phyloP scores from a whole-genome alignment of 2,888 invertebrate species.

The Sepioteuthis lessoniana region DNA sequence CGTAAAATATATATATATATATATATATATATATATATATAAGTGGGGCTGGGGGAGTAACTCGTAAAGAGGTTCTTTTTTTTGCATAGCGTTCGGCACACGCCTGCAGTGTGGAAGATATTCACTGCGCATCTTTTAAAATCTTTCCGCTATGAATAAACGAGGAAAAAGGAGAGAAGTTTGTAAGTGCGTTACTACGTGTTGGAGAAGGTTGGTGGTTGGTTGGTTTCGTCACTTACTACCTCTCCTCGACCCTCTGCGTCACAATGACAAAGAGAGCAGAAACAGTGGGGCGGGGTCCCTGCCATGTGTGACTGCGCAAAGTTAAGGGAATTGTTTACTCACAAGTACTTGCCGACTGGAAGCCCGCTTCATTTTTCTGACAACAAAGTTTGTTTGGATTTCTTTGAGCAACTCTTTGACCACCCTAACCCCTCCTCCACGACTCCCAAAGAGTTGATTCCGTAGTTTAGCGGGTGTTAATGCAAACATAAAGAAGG shows the following conservation, averaged over 20 bases:
- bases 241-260: neutral
- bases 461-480: neutral
- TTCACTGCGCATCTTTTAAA: neutral
- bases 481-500: neutral
- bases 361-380: slow-evolving; percentile 16
- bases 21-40: no score
- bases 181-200: neutral
- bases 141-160: neutral
- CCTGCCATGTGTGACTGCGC: slow-evolving; percentile 33
- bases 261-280: neutral
- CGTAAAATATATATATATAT: no score
- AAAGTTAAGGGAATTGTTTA: slow-evolving; percentile 33
- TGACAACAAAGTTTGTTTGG: slow-evolving; percentile 33
- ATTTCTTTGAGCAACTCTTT: neutral
- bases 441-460: neutral
- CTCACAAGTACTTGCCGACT: slow-evolving; percentile 5
- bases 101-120: neutral
- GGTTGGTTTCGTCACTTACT: neutral
- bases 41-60: neutral
- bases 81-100: neutral
- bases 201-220: neutral
- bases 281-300: neutral
- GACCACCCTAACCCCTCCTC: neutral
- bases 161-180: neutral
- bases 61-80: neutral